Evolutionary conservation across 2,888 invertebrate genomes (phyloP).

Genomic region (Cephus sareptanus): DNA sequence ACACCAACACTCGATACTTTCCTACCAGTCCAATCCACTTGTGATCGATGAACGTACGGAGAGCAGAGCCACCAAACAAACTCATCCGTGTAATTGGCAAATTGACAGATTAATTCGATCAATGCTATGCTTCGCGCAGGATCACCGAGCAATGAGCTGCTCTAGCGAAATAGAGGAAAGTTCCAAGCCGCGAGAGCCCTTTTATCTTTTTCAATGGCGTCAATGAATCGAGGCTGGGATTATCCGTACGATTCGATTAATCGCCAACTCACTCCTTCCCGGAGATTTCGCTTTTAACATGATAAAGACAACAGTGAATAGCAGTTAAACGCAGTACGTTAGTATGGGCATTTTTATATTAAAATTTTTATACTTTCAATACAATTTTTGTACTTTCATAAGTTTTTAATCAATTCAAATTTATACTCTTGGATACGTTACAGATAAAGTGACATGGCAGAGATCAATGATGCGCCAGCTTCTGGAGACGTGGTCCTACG

Average conservation of each 20-base stretch:
- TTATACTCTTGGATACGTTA: too few relatives aligned
- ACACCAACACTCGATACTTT: constrained; percentile 22
- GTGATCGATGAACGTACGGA: constrained; percentile 53
- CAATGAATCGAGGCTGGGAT: not conserved
- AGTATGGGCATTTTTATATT: not conserved
- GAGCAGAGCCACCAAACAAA: constrained; percentile 58
- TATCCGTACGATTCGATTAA: not conserved
- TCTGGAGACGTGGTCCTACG: too few relatives aligned
- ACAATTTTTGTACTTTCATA: too few relatives aligned
- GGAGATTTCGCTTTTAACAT: not conserved
- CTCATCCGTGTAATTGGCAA: constrained; percentile 65
- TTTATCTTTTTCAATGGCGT: not conserved
- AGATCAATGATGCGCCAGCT: too few relatives aligned
- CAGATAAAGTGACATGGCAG: too few relatives aligned
- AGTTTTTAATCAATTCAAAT: too few relatives aligned
- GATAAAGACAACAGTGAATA: too few relatives aligned
- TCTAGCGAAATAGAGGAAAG: not conserved
- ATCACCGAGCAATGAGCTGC: constrained; percentile 1
- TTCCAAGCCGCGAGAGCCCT: not conserved
- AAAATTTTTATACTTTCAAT: too few relatives aligned
- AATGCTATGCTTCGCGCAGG: constrained; percentile 37
- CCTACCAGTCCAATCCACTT: constrained; percentile 40
- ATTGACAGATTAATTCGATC: constrained; percentile 65
- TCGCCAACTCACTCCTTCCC: not conserved
- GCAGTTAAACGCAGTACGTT: too few relatives aligned